Conservation (phyloP, 2,113 vertebrate species). For the Microcebus lehilahytsara region DNA sequence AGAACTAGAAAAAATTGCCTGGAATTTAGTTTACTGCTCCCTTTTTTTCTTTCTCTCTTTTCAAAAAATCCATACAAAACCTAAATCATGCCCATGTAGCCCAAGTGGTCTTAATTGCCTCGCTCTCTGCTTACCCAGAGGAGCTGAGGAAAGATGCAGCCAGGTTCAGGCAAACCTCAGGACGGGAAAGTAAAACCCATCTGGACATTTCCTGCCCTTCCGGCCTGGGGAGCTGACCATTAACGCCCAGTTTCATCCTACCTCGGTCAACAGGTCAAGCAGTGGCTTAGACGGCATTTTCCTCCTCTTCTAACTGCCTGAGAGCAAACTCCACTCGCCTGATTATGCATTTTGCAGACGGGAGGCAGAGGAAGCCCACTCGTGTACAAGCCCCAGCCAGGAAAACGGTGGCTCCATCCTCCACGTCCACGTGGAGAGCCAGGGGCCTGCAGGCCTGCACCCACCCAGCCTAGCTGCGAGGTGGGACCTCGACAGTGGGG, state of each 20-base stretch:
- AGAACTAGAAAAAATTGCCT: not conserved
- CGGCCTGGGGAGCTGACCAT: not conserved
- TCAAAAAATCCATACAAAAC: constrained; percentile 20
- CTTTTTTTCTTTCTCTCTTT: not conserved
- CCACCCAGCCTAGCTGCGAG: not conserved
- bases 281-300: not conserved
- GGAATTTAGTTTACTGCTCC: not conserved
- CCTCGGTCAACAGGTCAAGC: not conserved
- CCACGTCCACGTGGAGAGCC: not conserved
- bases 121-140: not conserved
- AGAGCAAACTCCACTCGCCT: not conserved
- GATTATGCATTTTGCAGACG: too few species aligned
- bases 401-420: not conserved
- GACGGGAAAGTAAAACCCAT: not conserved
- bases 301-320: not conserved
- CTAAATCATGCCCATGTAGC: not conserved
- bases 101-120: not conserved
- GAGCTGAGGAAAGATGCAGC: not conserved
- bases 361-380: not conserved
- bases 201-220: not conserved
- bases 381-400: not conserved
- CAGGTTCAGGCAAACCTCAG: not conserved
- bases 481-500: not conserved
- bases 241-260: not conserved
- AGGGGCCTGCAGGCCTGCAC: not conserved